Percentiles rank a stretch among this genome's conserved stretches.
phyloP scores from a whole-genome alignment of 2,888 invertebrate genomes.

The Megalurothrips usitatus region DNA sequence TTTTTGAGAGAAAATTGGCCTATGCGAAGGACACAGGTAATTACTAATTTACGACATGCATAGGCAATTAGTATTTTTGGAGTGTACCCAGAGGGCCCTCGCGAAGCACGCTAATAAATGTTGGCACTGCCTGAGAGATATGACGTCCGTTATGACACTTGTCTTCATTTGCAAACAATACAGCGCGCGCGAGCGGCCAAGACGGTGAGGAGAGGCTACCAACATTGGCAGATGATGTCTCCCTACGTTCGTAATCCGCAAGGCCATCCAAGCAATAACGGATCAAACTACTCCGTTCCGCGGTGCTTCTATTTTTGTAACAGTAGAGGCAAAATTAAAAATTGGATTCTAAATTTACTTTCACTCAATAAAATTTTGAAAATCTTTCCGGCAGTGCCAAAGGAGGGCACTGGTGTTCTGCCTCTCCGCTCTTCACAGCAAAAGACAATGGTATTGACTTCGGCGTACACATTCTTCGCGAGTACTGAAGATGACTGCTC shows the following conservation, averaged over 20 bases:
- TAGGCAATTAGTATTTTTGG: background rate
- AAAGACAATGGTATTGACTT: background rate
- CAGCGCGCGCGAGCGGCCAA: background rate
- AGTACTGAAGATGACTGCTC: too few species aligned
- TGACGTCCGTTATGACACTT: background rate
- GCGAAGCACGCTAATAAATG: background rate
- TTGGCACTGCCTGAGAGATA: background rate
- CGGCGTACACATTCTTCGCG: background rate
- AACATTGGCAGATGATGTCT: too few species aligned
- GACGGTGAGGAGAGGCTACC: background rate
- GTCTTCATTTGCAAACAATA: slow-evolving; percentile 22
- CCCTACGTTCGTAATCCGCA: too few species aligned
- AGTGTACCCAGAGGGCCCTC: slow-evolving; percentile 7
- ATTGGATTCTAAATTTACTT: background rate
- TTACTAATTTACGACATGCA: background rate
- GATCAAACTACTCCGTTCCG: too few species aligned
- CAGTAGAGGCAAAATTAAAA: background rate
- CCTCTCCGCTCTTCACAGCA: slow-evolving; percentile 8
- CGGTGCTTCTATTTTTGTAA: background rate
- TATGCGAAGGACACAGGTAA: too few species aligned
- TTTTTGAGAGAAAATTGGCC: background rate
- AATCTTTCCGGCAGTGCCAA: background rate
- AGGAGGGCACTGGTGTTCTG: background rate
- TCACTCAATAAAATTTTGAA: background rate
- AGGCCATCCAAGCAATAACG: too few species aligned